Evolutionary conservation across 64 coral and sea anemone species (phyloP), one percentile per base, ranked within the genome.

Genomic region (Montipora efflorescens): DNA sequence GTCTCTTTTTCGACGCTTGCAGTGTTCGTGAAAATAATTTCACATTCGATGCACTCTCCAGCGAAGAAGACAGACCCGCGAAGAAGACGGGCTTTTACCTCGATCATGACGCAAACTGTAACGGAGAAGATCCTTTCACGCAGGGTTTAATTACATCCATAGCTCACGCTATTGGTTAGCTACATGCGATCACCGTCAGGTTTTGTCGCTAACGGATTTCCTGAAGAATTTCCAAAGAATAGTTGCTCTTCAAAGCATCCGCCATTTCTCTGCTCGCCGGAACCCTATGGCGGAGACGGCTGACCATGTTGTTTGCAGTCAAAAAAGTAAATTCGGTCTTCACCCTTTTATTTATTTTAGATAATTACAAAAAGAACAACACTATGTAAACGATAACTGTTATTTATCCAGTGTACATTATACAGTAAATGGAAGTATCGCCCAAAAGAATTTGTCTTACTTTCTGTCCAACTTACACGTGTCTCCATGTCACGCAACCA

Each of bases 51-150:
- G 4, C 84, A 88, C 81, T 99, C 98, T 57, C 98, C 98, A 58
- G 95, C 92, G 70, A 99, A 93, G 48, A 92, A 99, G 1, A 99
- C 97, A 80, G 97, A 89, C 43, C 97, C 94, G n/a, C 97, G 91
- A 81, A 94, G 73, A 72, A 96, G 81, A 47, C 94, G 95, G 14
- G 92, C 97, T 89, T 89, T 93, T 44, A 99, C 92, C 79, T 99
- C 97, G 83, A 99, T 95, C 97, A 99, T 99, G 43, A 83, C 76
- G 70, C 79, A 71, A 84, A 78, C 55, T 59, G 20, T 90, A 74
- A n/a, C 36, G 10, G 83, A 59, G 11, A 13, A 47, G 16, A 55
- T 15, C 67, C 6, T 59, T 62, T 14, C 21, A 83, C 47, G 15
- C 45, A 69, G 21, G 21, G 68, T 49, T 86, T 66, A 8, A 23